Evolutionary conservation across 2,888 invertebrate species (phyloP).

Genomic region (Smittia sp.): DNA sequence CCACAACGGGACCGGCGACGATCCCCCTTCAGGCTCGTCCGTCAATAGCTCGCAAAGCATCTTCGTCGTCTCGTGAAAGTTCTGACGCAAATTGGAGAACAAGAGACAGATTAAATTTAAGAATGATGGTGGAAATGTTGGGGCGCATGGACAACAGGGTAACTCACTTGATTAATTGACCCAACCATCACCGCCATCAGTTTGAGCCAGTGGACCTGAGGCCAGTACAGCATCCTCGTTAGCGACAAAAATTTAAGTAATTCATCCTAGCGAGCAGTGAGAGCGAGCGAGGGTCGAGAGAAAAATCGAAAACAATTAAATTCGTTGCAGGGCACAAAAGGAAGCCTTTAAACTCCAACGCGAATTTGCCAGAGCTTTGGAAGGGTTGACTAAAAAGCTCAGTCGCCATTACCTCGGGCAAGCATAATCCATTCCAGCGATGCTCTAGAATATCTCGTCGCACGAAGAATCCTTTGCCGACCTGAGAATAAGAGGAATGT

Average conservation of each 20-base stretch:
- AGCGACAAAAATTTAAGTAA: constrained; percentile 64
- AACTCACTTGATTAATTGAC: constrained; percentile 61
- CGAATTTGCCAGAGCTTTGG: not conserved
- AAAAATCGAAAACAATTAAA: constrained; percentile 28
- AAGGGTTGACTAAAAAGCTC: constrained; percentile 38
- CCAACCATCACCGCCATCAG: constrained; percentile 74
- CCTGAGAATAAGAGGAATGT: constrained; percentile 41
- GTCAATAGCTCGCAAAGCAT: constrained; percentile 77
- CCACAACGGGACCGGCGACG: constrained; percentile 66
- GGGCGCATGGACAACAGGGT: not conserved
- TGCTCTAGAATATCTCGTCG: constrained; percentile 50
- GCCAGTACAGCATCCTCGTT: constrained; percentile 56
- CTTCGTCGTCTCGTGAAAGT: constrained; percentile 73
- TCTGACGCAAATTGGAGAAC: constrained; percentile 54
- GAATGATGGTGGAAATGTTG: not conserved
- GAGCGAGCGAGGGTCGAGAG: constrained; percentile 41
- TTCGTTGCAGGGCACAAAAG: not conserved
- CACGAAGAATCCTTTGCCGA: constrained; percentile 48
- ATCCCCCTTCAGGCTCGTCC: constrained; percentile 79
- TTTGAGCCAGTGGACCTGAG: constrained; percentile 65
- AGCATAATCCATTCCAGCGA: constrained; percentile 48
- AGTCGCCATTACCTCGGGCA: constrained; percentile 45
- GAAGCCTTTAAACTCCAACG: constrained; percentile 27
- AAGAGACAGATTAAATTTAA: not conserved
- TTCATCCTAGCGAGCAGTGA: constrained; percentile 45